phyloP scores from a whole-genome alignment of 2,797 vertebrate species.

The Coregonus sp. region DNA sequence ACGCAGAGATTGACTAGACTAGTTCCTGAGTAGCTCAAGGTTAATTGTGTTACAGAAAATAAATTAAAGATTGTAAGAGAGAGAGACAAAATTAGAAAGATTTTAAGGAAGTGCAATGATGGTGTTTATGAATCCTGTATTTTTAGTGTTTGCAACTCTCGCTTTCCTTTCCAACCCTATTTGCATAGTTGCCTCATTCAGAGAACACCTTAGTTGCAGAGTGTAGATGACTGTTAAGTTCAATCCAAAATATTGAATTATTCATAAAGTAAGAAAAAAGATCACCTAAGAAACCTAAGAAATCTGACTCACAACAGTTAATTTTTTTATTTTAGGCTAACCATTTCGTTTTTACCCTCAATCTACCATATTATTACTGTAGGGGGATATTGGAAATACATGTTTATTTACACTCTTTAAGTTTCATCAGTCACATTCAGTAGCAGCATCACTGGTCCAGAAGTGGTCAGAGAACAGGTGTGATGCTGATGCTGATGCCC shows the following conservation, averaged over 20 bases:
- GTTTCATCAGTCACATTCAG: no score
- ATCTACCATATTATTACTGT: not conserved
- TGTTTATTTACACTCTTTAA: no score
- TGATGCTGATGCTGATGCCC: not conserved
- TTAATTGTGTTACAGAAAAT: not conserved
- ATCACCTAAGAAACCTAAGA: not conserved
- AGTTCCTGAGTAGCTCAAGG: not conserved
- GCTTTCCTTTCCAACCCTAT: not conserved
- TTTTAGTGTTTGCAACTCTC: not conserved
- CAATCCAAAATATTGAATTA: conserved; percentile 5
- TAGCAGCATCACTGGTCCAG: not conserved
- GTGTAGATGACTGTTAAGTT: not conserved
- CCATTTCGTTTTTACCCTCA: not conserved
- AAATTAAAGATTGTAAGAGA: not conserved
- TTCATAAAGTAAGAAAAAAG: conserved; percentile 7
- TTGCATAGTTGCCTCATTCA: not conserved
- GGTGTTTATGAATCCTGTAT: not conserved
- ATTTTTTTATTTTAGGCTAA: not conserved
- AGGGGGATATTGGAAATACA: not conserved
- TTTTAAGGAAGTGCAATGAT: not conserved
- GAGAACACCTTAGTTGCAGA: not conserved
- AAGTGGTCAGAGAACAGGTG: not conserved
- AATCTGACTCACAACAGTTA: not conserved
- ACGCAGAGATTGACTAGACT: not conserved
- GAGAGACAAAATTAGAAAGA: not conserved